phyloP scores from a whole-genome alignment of 2,113 vertebrate genomes.

The Globicephala melas region DNA sequence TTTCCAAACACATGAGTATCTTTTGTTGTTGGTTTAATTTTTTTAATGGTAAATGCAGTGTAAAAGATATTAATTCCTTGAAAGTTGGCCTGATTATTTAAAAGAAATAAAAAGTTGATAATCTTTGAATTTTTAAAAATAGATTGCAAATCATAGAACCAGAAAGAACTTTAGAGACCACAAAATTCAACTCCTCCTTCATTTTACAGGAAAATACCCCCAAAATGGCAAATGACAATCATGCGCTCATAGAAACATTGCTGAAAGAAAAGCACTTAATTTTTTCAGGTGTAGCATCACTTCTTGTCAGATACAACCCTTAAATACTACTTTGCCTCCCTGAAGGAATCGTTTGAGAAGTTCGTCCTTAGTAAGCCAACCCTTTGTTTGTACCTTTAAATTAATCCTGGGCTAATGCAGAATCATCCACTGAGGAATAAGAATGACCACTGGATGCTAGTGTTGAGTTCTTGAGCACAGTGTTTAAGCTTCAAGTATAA shows the following conservation, averaged over 20 bases:
- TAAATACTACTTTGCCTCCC: not conserved
- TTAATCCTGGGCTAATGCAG: not conserved
- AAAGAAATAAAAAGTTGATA: not conserved
- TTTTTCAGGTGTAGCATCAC: not conserved
- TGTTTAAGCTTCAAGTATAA: not conserved
- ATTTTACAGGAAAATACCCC: not conserved
- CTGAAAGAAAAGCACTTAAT: not conserved
- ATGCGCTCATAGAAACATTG: not conserved
- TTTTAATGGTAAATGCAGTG: not conserved
- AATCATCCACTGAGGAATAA: not conserved
- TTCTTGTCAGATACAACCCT: not conserved
- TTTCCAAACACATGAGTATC: not conserved
- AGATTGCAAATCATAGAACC: not conserved
- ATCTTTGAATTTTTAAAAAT: not conserved
- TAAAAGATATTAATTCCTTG: conserved; percentile 1
- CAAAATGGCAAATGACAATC: not conserved
- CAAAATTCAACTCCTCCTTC: not conserved
- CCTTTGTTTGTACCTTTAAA: not conserved
- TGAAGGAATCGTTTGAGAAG: not conserved
- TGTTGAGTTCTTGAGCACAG: not conserved
- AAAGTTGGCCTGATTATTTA: not conserved
- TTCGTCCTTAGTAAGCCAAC: not conserved
- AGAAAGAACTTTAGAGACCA: not conserved
- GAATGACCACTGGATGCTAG: not conserved
- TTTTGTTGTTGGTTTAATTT: not conserved